Base-by-base conservation (phyloP, 1,140 invertebrate genomes). In the Drosophila melanica region DNA sequence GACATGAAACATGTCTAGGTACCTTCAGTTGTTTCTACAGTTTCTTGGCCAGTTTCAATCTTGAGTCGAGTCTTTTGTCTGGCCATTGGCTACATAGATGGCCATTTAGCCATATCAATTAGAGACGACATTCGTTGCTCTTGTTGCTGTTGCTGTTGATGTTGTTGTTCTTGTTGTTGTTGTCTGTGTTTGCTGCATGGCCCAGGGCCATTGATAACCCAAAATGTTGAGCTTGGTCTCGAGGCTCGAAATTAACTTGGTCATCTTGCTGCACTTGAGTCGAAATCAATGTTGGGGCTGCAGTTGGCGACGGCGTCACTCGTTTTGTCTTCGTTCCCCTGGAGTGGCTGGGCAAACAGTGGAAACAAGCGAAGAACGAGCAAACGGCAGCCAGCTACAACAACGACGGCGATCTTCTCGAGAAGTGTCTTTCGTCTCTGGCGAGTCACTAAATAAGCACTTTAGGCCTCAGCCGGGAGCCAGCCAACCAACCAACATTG, bases 51-150 rank as follows among this genome's bases (percentile, higher is more conserved):
- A 54, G 62, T 45, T 16, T 44, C 23, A 12, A 35, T 35, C 33
- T 35, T 27, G n/a, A 27, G 27, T 27, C 27, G 18, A 14, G 47
- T 55, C 33, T 53, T 18, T 33, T 45, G 45, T 53, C 37, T 57
- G 50, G 62, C 58, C 75, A 64, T 65, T 75, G 79, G 80, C 80
- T 64, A 81, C 67, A 81, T 78, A 81, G 82, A 86, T 75, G 72
- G 82, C 79, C 84, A 85, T 85, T 85, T 87, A 87, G 84, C 82
- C 79, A 87, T 87, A 89, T 87, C 82, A 87, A 87, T 87, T 87
- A 87, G 84, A 76, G 67, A 44, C 42, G 48, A 62, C 79, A 20
- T 57, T 33, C 27, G 14, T 47, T 42, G 39, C 23, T 58, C 23
- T 8, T 41, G 51, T 23, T 58, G 48, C 18, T 48, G 50, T 9